Conservation (phyloP, 2,797 vertebrate species). For the Myotis findleyi region DNA sequence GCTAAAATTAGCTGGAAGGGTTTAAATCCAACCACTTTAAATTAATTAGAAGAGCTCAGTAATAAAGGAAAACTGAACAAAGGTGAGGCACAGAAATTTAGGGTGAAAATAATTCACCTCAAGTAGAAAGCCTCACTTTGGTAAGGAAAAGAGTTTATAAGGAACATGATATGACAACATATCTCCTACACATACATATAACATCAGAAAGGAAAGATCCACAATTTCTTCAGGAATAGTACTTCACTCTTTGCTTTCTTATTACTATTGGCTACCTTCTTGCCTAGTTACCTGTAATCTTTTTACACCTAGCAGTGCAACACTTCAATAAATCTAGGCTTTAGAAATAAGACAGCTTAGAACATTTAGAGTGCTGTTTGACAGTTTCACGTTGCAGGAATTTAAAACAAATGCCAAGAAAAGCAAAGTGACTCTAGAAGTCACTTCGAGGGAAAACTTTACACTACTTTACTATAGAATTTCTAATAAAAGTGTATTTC, state of each 20-base stretch:
- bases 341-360: slow-evolving; percentile 60
- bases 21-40: slow-evolving; percentile 51
- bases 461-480: slow-evolving; percentile 25
- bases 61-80: slow-evolving; percentile 42
- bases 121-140: not conserved
- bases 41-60: not conserved
- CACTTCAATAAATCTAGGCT: slow-evolving; percentile 1
- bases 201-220: slow-evolving; percentile 33
- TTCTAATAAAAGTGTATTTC: not conserved
- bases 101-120: slow-evolving; percentile 51
- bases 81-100: slow-evolving; percentile 35
- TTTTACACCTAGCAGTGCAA: slow-evolving; percentile 24
- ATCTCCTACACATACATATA: not conserved
- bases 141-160: slow-evolving; percentile 15
- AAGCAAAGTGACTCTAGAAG: slow-evolving; percentile 66
- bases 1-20: not conserved
- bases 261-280: slow-evolving; percentile 47
- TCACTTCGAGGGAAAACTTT: slow-evolving; percentile 24
- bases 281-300: slow-evolving; percentile 26
- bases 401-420: slow-evolving; percentile 75
- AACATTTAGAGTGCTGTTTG: slow-evolving; percentile 51
- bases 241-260: not conserved
- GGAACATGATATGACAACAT: not conserved
- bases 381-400: slow-evolving; percentile 68
- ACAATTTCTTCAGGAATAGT: not conserved